Base-by-base conservation (phyloP, 2,113 vertebrate genomes). In the Ageneiosus marmoratus region DNA sequence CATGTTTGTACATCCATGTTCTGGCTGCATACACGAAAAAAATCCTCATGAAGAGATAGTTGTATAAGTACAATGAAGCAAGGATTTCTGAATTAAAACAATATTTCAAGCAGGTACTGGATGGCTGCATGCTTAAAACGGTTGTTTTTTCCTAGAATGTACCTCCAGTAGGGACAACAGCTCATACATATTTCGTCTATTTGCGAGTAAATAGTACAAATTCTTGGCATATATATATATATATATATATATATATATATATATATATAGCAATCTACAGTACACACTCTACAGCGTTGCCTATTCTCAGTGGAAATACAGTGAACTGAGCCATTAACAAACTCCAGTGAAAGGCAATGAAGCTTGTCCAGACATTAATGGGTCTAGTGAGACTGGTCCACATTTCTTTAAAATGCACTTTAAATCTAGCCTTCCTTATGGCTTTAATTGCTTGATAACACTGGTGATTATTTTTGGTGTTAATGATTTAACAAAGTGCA, bases 351-450 rank as follows among this genome's bases (percentile, higher is more conserved):
- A 79, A 70, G 41, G 62, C 75, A 83, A 29, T 78, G 76, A 79
- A 83, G 82, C 75, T 32, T 83, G 82, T 72, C 63, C 24, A 7
- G 77, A 72, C 63, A 24, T 56, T 78, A 83, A 83, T 77, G 51
- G 53, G 72, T 62, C 81, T 76, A 70, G 62, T 56, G 62, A 83
- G 82, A 83, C 50, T 20, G 11, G 48, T 44, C 34, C 50, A 70
- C 82, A 69, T 46, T 78, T 69, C n/a, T 65, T 79, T 78, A 22
- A 77, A 72, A 78, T 46, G 51, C 37, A 50, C 50, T 60, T 82
- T 29, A 37, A 82, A 75, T 51, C 48, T 46, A 13, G 15, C 74
- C 67, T 34, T 50, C 2, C 37, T 76, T 77, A 27, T 67, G 32
- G 48, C 48, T 76, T 56, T 82, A 79, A 69, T 55, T 77, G 50